phyloP scores from a whole-genome alignment of 2,797 vertebrate species.

The Sebastiscus albofasciatus region DNA sequence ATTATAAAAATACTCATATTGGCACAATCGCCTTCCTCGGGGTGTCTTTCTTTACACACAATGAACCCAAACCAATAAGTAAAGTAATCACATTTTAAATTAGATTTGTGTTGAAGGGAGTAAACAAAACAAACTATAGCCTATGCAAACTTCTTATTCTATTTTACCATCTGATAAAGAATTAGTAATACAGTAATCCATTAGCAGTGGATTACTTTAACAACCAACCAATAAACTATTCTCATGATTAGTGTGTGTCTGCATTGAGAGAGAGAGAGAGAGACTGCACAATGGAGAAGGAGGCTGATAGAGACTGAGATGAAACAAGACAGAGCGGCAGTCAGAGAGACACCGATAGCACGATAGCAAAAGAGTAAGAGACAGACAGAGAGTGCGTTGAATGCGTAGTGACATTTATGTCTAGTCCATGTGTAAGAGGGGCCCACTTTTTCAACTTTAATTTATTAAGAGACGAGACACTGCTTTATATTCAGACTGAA shows the following conservation, averaged over 20 bases:
- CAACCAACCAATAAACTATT: background rate
- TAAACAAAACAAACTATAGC: background rate
- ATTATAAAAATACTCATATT: background rate
- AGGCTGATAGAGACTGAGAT: constrained; percentile 9
- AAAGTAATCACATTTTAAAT: background rate
- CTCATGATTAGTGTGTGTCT: background rate
- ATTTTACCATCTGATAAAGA: background rate
- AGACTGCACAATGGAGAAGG: background rate
- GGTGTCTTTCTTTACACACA: background rate
- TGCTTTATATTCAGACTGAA: background rate
- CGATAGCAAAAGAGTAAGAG: constrained; percentile 5
- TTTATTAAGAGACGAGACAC: background rate
- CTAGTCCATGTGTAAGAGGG: background rate
- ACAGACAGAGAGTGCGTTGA: constrained; percentile 5
- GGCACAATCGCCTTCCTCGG: background rate
- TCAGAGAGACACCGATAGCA: constrained; percentile 6
- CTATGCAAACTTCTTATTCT: background rate
- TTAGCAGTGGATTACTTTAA: background rate
- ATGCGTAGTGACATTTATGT: constrained; percentile 25
- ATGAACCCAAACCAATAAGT: background rate
- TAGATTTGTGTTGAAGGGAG: background rate
- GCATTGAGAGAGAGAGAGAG: background rate
- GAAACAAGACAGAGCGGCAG: constrained; percentile 10
- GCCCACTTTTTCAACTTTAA: background rate
- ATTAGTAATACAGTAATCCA: background rate